Evolutionary conservation across 2,888 invertebrate species (phyloP).

Genomic region (Athalia rosae): DNA sequence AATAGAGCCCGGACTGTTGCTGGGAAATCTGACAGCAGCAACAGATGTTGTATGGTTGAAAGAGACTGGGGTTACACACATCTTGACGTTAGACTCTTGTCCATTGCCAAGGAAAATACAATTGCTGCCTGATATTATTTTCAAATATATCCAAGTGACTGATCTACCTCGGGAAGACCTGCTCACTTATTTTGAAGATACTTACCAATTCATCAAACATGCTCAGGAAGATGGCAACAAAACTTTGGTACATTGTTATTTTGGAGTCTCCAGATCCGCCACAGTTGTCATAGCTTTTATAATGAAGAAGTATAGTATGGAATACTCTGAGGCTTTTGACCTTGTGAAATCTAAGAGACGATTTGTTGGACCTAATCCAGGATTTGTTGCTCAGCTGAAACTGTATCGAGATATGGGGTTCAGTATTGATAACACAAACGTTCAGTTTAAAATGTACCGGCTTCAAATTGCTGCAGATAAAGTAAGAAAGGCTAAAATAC

Average conservation of each 20-base stretch:
- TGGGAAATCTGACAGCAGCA: constrained; percentile 87
- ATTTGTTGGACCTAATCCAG: constrained; percentile 86
- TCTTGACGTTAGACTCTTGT: constrained; percentile 89
- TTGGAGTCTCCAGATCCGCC: constrained; percentile 93
- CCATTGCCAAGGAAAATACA: constrained; percentile 86
- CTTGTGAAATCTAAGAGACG: constrained; percentile 82
- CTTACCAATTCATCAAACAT: constrained; percentile 84
- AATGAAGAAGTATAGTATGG: constrained; percentile 89
- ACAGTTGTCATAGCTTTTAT: constrained; percentile 90
- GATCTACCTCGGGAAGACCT: constrained; percentile 92
- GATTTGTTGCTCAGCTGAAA: constrained; percentile 86
- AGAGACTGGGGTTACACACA: constrained; percentile 82
- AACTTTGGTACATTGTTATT: constrained; percentile 93
- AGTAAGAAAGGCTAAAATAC: constrained; percentile 87
- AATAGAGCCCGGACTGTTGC: constrained; percentile 77
- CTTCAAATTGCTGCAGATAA: constrained; percentile 88
- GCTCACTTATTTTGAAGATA: constrained; percentile 85
- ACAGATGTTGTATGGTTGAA: constrained; percentile 82
- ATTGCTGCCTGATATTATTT: constrained; percentile 80
- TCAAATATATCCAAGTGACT: constrained; percentile 87
- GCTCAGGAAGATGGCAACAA: constrained; percentile 80
- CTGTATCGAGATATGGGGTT: constrained; percentile 88
- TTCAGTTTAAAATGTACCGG: constrained; percentile 84
- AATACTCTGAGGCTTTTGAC: constrained; percentile 83
- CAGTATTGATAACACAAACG: constrained; percentile 81